Conservation (phyloP, 2,888 invertebrate species). For the Phyllotreta striolata region DNA sequence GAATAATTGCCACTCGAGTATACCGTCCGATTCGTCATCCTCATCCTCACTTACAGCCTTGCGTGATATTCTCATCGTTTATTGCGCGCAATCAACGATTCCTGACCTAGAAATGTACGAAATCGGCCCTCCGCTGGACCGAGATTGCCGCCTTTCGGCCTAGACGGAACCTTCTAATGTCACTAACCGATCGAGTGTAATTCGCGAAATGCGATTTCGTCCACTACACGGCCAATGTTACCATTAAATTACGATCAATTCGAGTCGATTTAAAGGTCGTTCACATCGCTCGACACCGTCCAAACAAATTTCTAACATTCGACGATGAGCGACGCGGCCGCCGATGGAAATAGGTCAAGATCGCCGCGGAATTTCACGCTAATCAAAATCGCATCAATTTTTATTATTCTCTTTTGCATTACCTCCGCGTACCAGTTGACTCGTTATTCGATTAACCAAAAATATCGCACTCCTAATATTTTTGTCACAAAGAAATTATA, state of each 20-base stretch:
- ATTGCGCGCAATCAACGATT: not conserved
- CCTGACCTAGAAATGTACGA: constrained; percentile 13
- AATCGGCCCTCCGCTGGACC: not conserved
- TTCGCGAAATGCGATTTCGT: constrained; percentile 18
- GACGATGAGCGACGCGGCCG: constrained; percentile 7
- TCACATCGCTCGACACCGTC: not conserved
- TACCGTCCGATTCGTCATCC: no score
- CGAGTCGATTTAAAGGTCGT: constrained; percentile 20
- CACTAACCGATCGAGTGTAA: constrained; percentile 28
- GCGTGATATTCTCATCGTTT: not conserved
- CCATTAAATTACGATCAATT: not conserved
- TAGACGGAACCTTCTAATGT: constrained; percentile 22
- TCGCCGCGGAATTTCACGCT: constrained; percentile 21
- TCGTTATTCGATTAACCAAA: no score
- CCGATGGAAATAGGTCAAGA: constrained; percentile 39
- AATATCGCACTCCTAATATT: no score
- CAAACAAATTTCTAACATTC: constrained; percentile 20
- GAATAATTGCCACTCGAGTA: no score
- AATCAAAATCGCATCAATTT: constrained; percentile 34
- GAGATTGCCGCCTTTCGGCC: constrained; percentile 1
- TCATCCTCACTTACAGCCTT: no score
- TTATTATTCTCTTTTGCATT: constrained; percentile 25
- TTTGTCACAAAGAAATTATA: no score
- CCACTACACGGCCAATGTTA: constrained; percentile 34
- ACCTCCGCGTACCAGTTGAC: no score